phyloP scores from a whole-genome alignment of 2,797 vertebrate species.

The Enteromius treurensis region DNA sequence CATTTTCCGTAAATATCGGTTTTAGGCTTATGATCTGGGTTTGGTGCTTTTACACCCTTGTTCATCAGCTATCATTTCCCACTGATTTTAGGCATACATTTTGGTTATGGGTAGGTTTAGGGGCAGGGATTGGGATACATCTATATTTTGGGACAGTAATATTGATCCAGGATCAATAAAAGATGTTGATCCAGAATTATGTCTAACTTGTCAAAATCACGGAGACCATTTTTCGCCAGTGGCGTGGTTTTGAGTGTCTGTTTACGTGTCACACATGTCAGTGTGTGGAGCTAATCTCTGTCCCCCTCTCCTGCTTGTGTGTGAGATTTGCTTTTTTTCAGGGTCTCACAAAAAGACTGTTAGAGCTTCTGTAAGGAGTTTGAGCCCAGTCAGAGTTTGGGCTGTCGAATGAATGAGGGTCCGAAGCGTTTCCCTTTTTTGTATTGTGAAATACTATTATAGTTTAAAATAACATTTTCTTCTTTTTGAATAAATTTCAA shows the following conservation, averaged over 20 bases:
- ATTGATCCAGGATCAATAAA: too few relatives aligned
- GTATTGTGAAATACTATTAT: not conserved
- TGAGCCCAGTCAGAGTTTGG: slow-evolving; percentile 8
- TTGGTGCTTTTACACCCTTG: too few relatives aligned
- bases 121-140: too few relatives aligned
- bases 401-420: not conserved
- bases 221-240: too few relatives aligned
- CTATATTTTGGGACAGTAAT: too few relatives aligned
- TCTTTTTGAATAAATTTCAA: not conserved
- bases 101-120: too few relatives aligned
- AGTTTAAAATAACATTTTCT: not conserved
- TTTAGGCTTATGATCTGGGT: too few relatives aligned
- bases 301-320: slow-evolving; percentile 58
- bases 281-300: slow-evolving; percentile 38
- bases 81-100: too few relatives aligned
- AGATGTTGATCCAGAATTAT: too few relatives aligned
- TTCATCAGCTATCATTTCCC: too few relatives aligned
- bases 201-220: too few relatives aligned
- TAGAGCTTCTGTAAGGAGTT: not conserved
- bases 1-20: too few relatives aligned
- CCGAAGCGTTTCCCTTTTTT: not conserved
- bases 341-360: slow-evolving; percentile 47
- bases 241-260: not conserved
- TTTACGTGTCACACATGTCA: not conserved
- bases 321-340: slow-evolving; percentile 47